Evolutionary conservation across 2,113 vertebrate genomes (phyloP).

Genomic region (Crotophaga sulcirostris): DNA sequence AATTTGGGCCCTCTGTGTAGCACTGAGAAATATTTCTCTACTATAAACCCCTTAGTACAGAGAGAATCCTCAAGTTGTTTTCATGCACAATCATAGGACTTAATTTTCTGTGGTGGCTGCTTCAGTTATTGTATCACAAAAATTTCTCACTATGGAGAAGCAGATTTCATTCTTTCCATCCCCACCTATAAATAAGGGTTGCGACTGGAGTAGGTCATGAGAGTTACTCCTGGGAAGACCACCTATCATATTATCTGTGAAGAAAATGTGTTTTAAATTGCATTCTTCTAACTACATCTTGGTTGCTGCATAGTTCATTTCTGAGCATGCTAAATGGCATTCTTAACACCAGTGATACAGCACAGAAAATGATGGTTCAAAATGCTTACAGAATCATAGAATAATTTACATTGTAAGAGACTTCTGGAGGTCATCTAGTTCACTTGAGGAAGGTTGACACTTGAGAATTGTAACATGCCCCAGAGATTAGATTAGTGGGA

Average conservation of each 20-base stretch:
- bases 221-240: background rate
- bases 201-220: background rate
- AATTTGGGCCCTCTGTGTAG: background rate
- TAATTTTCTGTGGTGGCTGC: constrained; percentile 12
- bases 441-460: background rate
- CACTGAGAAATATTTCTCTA: background rate
- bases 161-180: constrained; percentile 8
- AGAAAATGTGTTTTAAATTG: constrained; percentile 42
- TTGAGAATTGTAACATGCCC: background rate
- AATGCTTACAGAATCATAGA: background rate
- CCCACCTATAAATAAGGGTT: constrained; percentile 25
- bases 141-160: background rate
- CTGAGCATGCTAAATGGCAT: background rate
- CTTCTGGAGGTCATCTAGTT: background rate
- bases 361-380: background rate
- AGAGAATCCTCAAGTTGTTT: constrained; percentile 32
- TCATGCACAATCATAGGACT: constrained; percentile 6
- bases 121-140: constrained; percentile 30
- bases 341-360: background rate
- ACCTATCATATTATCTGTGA: background rate
- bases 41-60: constrained; percentile 7
- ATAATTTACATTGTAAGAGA: background rate
- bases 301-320: background rate
- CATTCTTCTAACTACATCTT: background rate
- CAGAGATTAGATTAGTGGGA: background rate